Evolutionary conservation across 2,797 vertebrate species (phyloP).

Genomic region (Spizella passerina): DNA sequence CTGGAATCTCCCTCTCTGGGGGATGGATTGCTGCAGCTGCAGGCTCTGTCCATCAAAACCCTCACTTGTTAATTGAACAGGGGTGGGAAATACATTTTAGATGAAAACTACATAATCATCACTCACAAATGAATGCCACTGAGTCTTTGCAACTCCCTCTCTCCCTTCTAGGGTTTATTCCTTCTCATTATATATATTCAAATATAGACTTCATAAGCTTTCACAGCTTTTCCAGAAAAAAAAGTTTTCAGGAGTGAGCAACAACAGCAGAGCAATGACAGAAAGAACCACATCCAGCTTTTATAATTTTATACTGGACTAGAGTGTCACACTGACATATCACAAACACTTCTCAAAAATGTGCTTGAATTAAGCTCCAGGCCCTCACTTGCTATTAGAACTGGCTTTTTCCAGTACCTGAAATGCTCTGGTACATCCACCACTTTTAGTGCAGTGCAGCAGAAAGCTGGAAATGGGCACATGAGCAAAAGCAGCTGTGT

Average conservation of each 20-base stretch:
- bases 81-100: slow-evolving; percentile 18
- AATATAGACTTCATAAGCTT: background rate
- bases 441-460: background rate
- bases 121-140: background rate
- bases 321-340: fast-evolving
- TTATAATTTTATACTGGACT: background rate
- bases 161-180: background rate
- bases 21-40: slow-evolving; percentile 1
- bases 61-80: slow-evolving; percentile 19
- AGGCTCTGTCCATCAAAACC: slow-evolving; percentile 6
- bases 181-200: background rate
- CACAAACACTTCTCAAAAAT: background rate
- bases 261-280: background rate
- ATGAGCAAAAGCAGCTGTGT: background rate
- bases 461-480: background rate
- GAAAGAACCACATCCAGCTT: background rate
- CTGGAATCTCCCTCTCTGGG: background rate
- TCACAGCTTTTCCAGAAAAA: background rate
- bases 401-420: background rate
- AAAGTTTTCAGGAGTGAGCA: background rate
- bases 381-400: background rate
- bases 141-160: background rate
- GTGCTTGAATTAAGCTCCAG: background rate
- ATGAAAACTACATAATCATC: slow-evolving; percentile 7
- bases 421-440: background rate